These are phyloP conservation scores for Chelonia mydas DNA, from an alignment of 2,797 vertebrate species.

Conservation along the genomic window DNA sequence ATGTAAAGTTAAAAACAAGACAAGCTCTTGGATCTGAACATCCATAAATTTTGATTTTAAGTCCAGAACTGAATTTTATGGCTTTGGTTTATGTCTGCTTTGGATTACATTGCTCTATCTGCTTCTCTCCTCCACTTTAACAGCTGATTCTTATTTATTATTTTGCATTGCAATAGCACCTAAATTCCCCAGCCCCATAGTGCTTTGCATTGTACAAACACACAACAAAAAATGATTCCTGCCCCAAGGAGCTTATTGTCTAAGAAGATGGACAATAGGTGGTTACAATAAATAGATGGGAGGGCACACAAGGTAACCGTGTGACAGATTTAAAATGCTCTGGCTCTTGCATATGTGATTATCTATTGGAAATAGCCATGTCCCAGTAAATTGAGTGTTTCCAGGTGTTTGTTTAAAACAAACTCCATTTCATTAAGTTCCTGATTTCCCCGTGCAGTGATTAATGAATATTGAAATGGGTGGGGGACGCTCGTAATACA, in stretches of 20 bases:
- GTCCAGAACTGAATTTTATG: not conserved
- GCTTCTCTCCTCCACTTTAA: not conserved
- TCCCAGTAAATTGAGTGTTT: not conserved
- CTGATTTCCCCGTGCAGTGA: not conserved
- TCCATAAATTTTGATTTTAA: not conserved
- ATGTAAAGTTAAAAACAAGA: not conserved
- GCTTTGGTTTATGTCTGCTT: not conserved
- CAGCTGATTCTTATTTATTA: not conserved
- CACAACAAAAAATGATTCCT: not conserved
- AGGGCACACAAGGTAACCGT: not conserved
- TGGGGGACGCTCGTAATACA: not conserved
- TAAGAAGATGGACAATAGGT: not conserved
- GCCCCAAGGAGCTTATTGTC: not conserved
- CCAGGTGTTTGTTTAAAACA: not conserved
- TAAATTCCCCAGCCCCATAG: not conserved
- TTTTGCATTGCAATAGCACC: not conserved
- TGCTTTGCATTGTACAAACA: not conserved
- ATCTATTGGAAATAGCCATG: not conserved
- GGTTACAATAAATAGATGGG: not conserved
- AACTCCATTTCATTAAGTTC: not conserved
- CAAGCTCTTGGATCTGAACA: not conserved
- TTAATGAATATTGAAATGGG: not conserved
- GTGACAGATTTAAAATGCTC: not conserved
- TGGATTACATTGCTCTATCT: not conserved
- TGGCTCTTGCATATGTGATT: not conserved